phyloP scores from a whole-genome alignment of 2,113 vertebrate species.

The Mirounga angustirostris region DNA sequence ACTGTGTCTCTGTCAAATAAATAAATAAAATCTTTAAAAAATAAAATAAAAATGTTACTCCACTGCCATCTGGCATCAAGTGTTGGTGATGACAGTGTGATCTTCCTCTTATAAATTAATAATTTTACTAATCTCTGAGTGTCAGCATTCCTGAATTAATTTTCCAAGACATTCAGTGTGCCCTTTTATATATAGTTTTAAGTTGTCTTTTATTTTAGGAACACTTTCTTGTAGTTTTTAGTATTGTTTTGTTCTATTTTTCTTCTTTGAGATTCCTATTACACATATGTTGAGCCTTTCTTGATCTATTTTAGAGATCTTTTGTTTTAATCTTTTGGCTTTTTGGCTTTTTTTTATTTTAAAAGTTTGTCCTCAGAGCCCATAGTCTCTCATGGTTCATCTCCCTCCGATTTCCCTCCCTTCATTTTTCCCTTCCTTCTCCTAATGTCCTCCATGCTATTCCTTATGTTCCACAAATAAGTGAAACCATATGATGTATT shows the following conservation, averaged over 20 bases:
- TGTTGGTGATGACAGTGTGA: not conserved
- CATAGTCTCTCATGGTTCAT: too few species aligned
- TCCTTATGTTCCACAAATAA: too few species aligned
- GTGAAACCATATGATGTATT: too few species aligned
- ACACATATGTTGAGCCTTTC: not conserved
- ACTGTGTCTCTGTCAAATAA: too few species aligned
- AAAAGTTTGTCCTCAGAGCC: not conserved
- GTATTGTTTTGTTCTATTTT: not conserved
- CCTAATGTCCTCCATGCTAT: too few species aligned
- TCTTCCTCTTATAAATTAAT: not conserved
- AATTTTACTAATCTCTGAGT: not conserved
- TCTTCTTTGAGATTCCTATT: slow-evolving; percentile 34
- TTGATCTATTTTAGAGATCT: not conserved
- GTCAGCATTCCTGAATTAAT: not conserved
- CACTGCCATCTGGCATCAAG: not conserved
- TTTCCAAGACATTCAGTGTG: not conserved
- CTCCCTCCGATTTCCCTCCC: too few species aligned
- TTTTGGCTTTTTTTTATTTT: not conserved
- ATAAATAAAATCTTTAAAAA: too few species aligned
- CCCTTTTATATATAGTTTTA: not conserved
- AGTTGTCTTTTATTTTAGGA: not conserved
- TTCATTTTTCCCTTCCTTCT: too few species aligned
- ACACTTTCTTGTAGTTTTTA: not conserved
- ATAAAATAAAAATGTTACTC: not conserved
- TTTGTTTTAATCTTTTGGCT: not conserved